A percentile compares a stretch with the other conserved stretches of the same genome.
Conservation (phyloP, 2,888 invertebrate species). For the Caenorhabditis imperialis region DNA sequence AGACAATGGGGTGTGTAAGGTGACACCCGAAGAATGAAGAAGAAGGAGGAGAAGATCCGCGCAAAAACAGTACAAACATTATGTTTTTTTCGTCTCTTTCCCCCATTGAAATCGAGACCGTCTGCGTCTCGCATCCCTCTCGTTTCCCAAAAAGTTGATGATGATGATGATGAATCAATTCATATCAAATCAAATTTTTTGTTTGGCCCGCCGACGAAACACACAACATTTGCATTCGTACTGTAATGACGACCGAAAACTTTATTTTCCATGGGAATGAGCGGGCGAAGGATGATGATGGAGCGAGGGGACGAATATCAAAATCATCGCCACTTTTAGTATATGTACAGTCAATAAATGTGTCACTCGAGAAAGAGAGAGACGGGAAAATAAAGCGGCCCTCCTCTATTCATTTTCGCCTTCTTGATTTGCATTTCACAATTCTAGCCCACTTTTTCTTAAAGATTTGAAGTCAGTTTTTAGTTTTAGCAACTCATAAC, state of each 20-base stretch:
- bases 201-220: too few species aligned
- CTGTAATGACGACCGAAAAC: conserved; percentile 14
- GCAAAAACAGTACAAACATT: conserved; percentile 51
- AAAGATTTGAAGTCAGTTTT: too few species aligned
- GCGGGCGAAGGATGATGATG: conserved; percentile 1
- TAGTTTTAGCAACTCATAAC: too few species aligned
- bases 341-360: conserved; percentile 42
- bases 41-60: conserved; percentile 16
- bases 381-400: conserved; percentile 2
- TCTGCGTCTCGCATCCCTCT: conserved; percentile 9
- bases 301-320: too few species aligned
- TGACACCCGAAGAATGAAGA: conserved; percentile 37
- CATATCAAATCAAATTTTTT: conserved; percentile 1
- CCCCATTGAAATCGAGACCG: conserved; percentile 20
- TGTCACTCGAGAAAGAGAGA: conserved; percentile 18
- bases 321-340: conserved; percentile 23
- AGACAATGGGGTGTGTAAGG: conserved; percentile 38
- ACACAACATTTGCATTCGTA: conserved; percentile 32
- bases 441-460: not conserved
- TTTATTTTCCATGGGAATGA: conserved; percentile 20
- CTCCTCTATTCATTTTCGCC: conserved; percentile 3
- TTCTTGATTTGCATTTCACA: not conserved
- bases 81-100: conserved; percentile 11
- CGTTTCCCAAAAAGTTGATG: conserved; percentile 5
- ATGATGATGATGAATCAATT: not conserved